Base-by-base conservation (phyloP, 2,113 vertebrate genomes). In the Marmota flaviventris region DNA sequence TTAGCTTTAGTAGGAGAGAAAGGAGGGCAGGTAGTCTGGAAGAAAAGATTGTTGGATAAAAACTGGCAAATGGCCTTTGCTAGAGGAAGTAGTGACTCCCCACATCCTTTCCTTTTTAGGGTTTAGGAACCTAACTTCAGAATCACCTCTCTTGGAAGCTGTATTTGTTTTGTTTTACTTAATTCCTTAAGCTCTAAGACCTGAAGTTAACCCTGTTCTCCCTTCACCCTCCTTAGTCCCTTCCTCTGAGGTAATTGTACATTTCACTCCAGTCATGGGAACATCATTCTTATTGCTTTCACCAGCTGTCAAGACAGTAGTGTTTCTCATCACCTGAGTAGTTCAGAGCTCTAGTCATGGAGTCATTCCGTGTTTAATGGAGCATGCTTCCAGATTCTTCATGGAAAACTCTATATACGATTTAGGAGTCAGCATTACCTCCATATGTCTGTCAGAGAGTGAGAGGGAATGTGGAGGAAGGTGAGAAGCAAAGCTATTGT, bases 131-230 rank as follows among this genome's bases (percentile, higher is more conserved):
- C 76, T 90, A 29, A 90, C 58, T 93, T 86, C 65, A 93, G 70
- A 92, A 37, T 89, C 48, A 20, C 48, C 96, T 93, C 87, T 78
- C 58, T 3, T 48, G 79, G 87, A 94, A 89, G 63, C 83, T 70
- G 34, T 65, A 25, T 93, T 85, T 0, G 6, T 73, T 96, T 89
- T 78, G 39, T 94, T 94, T 79, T 86, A 37, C 48, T 75, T 53
- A 78, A 93, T 89, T 93, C 92, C 65, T 72, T 90, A 45, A 94
- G 53, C 63, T 96, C 67, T 89, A 34, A 93, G 93, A 95, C 83
- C 93, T 77, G 89, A 97, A 32, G 58, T 91, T 83, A 88, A 45
- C 82, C 75, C 75, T 7, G 0, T 84, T 85, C 10, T 91, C n/a
- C 29, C 29, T 79, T n/a, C 48, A 22, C 4, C 75, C 45, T 91